Evolutionary conservation across 1,140 invertebrate genomes (phyloP), one percentile per base, ranked within the genome.

Genomic region (Magallana ariakensis): DNA sequence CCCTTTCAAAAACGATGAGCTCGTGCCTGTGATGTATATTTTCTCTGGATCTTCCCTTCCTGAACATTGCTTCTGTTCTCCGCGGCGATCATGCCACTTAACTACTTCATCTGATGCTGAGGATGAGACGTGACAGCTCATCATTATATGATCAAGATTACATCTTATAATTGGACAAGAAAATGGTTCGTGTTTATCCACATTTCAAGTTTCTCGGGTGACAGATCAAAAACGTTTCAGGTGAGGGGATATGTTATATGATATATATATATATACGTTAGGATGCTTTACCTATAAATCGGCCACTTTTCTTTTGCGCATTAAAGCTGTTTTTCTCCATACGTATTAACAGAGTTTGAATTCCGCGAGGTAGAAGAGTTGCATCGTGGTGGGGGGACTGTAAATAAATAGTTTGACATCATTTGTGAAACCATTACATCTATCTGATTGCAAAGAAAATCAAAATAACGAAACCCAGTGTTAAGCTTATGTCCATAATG

Each of bases 11-110:
- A n/a, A n/a, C n/a, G n/a, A n/a, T n/a, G n/a, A n/a, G n/a, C n/a
- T n/a, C n/a, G n/a, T n/a, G n/a, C n/a, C n/a, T n/a, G n/a, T n/a
- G n/a, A n/a, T n/a, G n/a, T n/a, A n/a, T n/a, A n/a, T n/a, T n/a
- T n/a, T n/a, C n/a, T n/a, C n/a, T n/a, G 98, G 81, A 96, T 97
- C 80, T 95, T 95, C 0, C 97, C 96, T 91, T 98, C 96, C 83
- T 96, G 94, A 19, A 97, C 90, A n/a, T 95, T 96, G 4, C 97
- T 97, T 91, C 97, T 97, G 2, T 99, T 95, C 91, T 97, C 98
- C 93, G 99, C 98, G 1, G 97, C 97, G 85, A 99, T 96, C 95
- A 99, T 98, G 16, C 98, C 98, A 89, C 98, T 97, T 93, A 97
- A 97, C 0, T 98, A 98, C 82, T 96, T 89, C 92, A 99, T 91